A percentile compares a stretch with the other conserved stretches of the same genome.
Conservation (phyloP, 2,113 vertebrate species). For the Ammospiza caudacuta region DNA sequence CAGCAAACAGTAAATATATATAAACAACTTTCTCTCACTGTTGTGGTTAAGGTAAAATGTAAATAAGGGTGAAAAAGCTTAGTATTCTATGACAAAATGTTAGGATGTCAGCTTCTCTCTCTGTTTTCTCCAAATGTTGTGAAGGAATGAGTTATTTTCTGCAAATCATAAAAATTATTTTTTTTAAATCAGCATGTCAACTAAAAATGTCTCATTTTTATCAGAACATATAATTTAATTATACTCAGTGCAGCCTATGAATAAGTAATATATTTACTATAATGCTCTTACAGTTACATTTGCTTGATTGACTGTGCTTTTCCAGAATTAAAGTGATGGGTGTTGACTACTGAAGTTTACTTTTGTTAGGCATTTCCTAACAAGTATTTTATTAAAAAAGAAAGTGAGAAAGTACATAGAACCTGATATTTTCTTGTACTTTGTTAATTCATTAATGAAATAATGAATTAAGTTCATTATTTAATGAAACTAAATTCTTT, state of each 20-base stretch:
- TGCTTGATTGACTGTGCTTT: neutral
- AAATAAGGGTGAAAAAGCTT: neutral
- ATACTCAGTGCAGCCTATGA: neutral
- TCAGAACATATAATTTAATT: neutral
- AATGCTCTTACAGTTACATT: neutral
- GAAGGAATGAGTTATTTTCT: neutral
- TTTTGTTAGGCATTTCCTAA: neutral
- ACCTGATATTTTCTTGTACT: neutral
- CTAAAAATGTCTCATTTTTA: neutral
- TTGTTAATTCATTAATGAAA: neutral
- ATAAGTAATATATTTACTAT: neutral
- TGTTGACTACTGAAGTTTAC: neutral
- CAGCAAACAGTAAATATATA: neutral
- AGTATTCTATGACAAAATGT: neutral
- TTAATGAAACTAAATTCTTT: neutral
- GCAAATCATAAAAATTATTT: neutral
- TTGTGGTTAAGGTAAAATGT: neutral
- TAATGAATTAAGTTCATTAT: neutral
- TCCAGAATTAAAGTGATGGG: neutral
- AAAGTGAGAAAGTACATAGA: neutral
- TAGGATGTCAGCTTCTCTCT: neutral
- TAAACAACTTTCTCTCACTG: neutral
- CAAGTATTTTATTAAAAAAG: neutral
- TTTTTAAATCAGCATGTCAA: neutral
- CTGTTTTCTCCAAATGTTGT: neutral